A percentile compares a stretch with the other conserved stretches of the same genome.
phyloP scores from a whole-genome alignment of 2,113 vertebrate species.

The Coptodon bakossiorum region DNA sequence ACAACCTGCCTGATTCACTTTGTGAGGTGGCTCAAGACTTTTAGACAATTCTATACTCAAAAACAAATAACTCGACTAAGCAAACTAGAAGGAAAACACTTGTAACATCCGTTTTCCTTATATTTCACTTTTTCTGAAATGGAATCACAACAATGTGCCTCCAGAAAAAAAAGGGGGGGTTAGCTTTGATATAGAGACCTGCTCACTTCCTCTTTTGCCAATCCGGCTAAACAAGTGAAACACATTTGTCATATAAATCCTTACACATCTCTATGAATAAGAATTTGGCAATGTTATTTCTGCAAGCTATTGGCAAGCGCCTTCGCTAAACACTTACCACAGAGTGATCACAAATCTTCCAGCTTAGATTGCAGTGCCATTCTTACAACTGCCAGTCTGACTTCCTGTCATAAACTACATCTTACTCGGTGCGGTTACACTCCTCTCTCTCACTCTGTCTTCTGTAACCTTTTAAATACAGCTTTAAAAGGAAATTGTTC shows the following conservation, averaged over 20 bases:
- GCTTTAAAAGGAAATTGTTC: neutral
- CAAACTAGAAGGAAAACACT: neutral
- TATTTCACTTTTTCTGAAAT: neutral
- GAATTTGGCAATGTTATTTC: conserved; percentile 34
- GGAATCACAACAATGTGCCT: neutral
- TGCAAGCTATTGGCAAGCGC: conserved; percentile 25
- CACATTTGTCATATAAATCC: conserved; percentile 42
- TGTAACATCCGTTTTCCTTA: neutral
- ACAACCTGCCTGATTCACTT: neutral
- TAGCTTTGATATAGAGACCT: conserved; percentile 19
- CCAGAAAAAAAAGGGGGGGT: neutral
- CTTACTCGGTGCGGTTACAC: neutral
- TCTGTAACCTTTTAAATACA: neutral
- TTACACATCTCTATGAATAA: conserved; percentile 31
- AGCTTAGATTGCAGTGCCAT: conserved; percentile 14
- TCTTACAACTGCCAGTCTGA: conserved; percentile 5
- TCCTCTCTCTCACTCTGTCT: neutral
- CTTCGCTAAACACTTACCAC: conserved; percentile 39
- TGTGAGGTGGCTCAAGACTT: neutral
- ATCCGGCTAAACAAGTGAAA: conserved; percentile 50
- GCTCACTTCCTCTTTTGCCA: neutral
- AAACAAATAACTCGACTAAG: neutral
- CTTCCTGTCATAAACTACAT: conserved; percentile 1
- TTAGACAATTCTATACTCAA: neutral
- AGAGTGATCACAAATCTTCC: conserved; percentile 39